Percentiles rank a stretch among this genome's conserved stretches.
Evolutionary conservation across 2,888 invertebrate genomes (phyloP).

Genomic region (Idaea dimidiata): DNA sequence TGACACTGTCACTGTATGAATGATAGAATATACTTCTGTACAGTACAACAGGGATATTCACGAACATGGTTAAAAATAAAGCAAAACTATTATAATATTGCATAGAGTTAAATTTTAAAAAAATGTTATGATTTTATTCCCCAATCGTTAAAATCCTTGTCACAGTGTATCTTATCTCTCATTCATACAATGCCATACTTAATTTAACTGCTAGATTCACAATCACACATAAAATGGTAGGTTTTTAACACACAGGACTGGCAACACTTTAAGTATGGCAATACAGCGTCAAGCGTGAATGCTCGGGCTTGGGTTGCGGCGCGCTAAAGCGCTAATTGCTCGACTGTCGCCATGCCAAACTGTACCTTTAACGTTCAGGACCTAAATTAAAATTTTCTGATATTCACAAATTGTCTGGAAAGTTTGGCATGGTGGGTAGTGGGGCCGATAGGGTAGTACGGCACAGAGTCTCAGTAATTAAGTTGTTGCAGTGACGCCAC

Average conservation of each 20-base stretch:
- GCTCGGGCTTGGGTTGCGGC: conserved; percentile 79
- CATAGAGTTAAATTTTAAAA: not conserved
- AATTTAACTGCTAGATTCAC: conserved; percentile 15
- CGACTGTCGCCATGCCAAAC: not conserved
- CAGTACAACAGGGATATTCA: not conserved
- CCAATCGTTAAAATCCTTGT: not conserved
- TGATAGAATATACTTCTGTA: conserved; percentile 29
- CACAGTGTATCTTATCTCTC: conserved; percentile 5
- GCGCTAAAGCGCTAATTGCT: conserved; percentile 31
- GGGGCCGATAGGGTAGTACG: conserved; percentile 17
- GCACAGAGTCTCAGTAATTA: conserved; percentile 30
- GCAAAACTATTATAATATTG: not conserved
- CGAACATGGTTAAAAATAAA: not conserved
- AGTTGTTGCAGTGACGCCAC: conserved; percentile 78
- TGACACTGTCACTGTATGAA: conserved; percentile 56
- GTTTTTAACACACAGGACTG: conserved; percentile 7
- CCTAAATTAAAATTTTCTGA: not conserved
- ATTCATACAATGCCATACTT: conserved; percentile 19
- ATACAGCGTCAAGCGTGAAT: conserved; percentile 76
- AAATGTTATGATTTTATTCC: not conserved
- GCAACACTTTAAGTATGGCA: conserved; percentile 41
- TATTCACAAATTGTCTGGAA: not conserved
- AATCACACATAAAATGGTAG: conserved; percentile 9
- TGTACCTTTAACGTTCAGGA: not conserved
- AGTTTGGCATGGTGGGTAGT: conserved; percentile 11